A percentile compares a stretch with the other conserved stretches of the same genome.
Evolutionary conservation across 1,140 invertebrate species (phyloP).

Genomic region (Fopius arisanus): DNA sequence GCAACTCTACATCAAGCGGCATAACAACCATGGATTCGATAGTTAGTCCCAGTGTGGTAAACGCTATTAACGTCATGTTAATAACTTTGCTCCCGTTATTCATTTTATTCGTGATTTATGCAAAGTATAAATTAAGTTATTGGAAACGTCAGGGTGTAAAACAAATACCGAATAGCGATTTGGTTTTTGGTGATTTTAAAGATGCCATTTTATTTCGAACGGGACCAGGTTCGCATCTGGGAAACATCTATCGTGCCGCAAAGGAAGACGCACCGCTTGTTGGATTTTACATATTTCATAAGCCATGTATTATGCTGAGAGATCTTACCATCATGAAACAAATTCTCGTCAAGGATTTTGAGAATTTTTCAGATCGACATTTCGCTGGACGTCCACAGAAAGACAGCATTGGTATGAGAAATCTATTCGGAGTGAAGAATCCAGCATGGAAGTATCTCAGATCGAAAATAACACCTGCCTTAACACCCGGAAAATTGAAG

Average conservation of each 20-base stretch:
- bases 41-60: not conserved
- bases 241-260: constrained; percentile 42
- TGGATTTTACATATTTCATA: constrained; percentile 55
- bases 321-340: constrained; percentile 67
- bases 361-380: constrained; percentile 59
- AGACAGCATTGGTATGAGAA: constrained; percentile 40
- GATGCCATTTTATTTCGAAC: constrained; percentile 36
- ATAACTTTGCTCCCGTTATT: not conserved
- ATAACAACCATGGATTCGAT: not conserved
- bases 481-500: constrained; percentile 64
- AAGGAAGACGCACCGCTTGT: constrained; percentile 37
- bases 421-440: constrained; percentile 47
- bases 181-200: constrained; percentile 49
- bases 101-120: constrained; percentile 15
- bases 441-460: constrained; percentile 47
- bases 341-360: constrained; percentile 68
- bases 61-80: not conserved
- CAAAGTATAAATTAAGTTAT: constrained; percentile 39
- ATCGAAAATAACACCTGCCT: constrained; percentile 61
- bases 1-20: not conserved
- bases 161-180: constrained; percentile 19
- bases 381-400: constrained; percentile 27
- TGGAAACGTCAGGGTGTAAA: constrained; percentile 39
- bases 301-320: constrained; percentile 64
- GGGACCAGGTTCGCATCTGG: constrained; percentile 35